Evolutionary conservation across 2,888 invertebrate genomes (phyloP).

Genomic region (Bombylius discolor): DNA sequence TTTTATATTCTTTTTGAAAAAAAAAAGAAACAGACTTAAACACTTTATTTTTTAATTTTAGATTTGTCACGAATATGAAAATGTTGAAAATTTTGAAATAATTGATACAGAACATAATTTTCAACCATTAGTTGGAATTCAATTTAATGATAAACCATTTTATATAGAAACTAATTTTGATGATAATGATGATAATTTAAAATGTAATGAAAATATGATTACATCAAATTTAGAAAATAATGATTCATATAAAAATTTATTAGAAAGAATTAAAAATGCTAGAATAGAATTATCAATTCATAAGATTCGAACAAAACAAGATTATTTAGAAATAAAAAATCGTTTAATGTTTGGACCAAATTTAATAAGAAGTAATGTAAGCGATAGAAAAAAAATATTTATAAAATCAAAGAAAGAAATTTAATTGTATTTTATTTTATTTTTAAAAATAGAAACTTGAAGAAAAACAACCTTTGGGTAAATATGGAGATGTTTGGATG

Average conservation of each 20-base stretch:
- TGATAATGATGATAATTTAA: background rate
- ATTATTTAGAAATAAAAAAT: slow-evolving; percentile 8
- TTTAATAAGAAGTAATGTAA: slow-evolving; percentile 7
- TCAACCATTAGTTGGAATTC: background rate
- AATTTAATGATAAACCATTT: background rate
- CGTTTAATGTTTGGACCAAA: slow-evolving; percentile 9
- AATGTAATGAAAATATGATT: background rate
- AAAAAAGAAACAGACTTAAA: background rate
- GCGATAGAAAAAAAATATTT: background rate
- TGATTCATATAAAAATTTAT: background rate
- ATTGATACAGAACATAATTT: slow-evolving; percentile 7
- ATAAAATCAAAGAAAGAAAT: no score
- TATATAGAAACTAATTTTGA: background rate
- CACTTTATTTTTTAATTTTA: background rate
- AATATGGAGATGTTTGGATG: slow-evolving; percentile 15
- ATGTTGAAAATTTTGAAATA: slow-evolving; percentile 8
- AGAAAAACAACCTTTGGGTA: slow-evolving; percentile 13
- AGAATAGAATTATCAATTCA: slow-evolving; percentile 3
- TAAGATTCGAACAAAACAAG: background rate
- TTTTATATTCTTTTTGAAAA: background rate
- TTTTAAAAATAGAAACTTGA: slow-evolving; percentile 7
- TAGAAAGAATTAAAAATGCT: background rate
- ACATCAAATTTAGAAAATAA: background rate
- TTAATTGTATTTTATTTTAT: background rate
- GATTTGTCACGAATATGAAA: slow-evolving; percentile 3